Base-by-base conservation (phyloP, 2,797 vertebrate genomes). In the Thamnophis elegans region DNA sequence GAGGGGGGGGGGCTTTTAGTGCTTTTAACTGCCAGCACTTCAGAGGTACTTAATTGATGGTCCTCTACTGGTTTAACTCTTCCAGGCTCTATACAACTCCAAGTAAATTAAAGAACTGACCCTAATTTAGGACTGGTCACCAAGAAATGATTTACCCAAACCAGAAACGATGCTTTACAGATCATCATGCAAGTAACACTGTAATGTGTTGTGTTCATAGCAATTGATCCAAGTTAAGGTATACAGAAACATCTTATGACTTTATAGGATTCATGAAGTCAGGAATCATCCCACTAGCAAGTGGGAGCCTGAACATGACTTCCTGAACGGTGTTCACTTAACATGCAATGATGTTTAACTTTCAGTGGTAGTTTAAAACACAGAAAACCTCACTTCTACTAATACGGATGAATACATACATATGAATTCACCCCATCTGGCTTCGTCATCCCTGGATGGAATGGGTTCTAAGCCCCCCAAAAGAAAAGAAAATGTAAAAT, bases 21-120 rank as follows among this genome's bases (percentile, higher is more conserved):
- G 94, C 95, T 94, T 94, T 95, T 95, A 28, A 90, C 95, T 95
- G 96, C 93, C 89, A 91, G 55, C 16, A 56, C 94, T 93, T 93
- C 92, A 90, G 87, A 93, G 58, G 91, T 91, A 93, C 56, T 68
- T 88, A n/a, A 0, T 88, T 95, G 82, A 88, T 22, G 62, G 18
- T 90, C 59, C 87, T 93, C 93, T 96, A 90, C 93, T 51, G 51
- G 68, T 91, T 85, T 94, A 94, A 91, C 94, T 54, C 28, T 89
- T 95, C 94, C 55, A 20, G 68, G 92, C 88, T 93, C 93, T 94
- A 73, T 82, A 59, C 93, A 91, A 93, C 92, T 91, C 92, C 93
- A 93, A 90, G 58, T 47, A 55, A 82, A 62, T 87, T 92, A 93
- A 60, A 87, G 82, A 94, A 65, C 91, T 94, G 82, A 93, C 93